These are phyloP conservation scores for Parotia lawesii DNA, from an alignment of 2,113 vertebrate species.

Conservation along the genomic window DNA sequence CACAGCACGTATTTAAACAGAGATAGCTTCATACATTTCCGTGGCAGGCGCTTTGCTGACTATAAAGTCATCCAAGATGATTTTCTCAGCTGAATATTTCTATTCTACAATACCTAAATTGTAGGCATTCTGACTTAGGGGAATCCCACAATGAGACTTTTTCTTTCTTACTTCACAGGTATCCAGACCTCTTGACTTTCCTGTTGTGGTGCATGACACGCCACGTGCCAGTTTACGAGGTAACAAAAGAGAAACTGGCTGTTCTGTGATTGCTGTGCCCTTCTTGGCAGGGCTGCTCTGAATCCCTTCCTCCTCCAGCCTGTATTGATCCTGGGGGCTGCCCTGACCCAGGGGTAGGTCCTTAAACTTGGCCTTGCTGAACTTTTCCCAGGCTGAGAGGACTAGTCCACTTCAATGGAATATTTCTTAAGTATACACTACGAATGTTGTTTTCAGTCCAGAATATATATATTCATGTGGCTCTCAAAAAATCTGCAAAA, in stretches of 20 bases:
- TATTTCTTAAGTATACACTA: not conserved
- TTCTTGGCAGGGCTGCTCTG: not conserved
- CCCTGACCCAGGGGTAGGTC: not conserved
- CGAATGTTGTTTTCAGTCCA: not conserved
- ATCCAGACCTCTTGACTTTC: not conserved
- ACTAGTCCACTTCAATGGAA: not conserved
- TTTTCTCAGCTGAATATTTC: not conserved
- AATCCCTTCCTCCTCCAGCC: not conserved
- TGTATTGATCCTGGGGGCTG: not conserved
- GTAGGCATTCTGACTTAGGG: not conserved
- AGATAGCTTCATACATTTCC: not conserved
- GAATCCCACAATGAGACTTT: not conserved
- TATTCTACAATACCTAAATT: too few species aligned
- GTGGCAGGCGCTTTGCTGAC: not conserved
- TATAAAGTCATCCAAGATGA: not conserved
- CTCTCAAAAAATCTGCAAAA: not conserved
- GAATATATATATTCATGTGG: not conserved
- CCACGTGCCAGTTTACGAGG: not conserved
- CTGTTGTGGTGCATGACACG: not conserved
- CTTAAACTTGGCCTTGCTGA: not conserved
- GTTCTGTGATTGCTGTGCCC: rapidly evolving
- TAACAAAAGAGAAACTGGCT: not conserved
- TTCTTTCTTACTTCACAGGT: not conserved
- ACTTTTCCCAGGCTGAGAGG: not conserved
- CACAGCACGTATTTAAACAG: not conserved